These are phyloP conservation scores for Scytalopus superciliaris DNA, from an alignment of 2,113 vertebrate species.

Conservation along the genomic window DNA sequence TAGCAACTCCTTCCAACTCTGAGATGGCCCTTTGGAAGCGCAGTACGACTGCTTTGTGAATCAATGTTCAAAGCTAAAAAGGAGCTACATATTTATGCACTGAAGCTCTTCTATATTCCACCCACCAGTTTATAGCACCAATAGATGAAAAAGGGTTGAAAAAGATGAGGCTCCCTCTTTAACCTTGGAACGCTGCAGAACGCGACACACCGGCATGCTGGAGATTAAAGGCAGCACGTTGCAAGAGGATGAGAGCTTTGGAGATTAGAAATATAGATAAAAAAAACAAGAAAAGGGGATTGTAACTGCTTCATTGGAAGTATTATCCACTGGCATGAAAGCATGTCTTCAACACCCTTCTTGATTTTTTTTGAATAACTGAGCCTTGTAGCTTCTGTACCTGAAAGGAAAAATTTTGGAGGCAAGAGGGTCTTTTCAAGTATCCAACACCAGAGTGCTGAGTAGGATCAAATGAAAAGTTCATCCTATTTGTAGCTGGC, in stretches of 20 bases:
- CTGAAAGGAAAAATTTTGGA: conserved; percentile 7
- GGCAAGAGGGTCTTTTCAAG: neutral
- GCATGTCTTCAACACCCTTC: conserved; percentile 10
- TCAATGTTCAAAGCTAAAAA: conserved; percentile 23
- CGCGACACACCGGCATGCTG: neutral
- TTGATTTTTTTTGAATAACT: neutral
- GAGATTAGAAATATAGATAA: conserved; percentile 39
- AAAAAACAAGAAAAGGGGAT: conserved; percentile 1
- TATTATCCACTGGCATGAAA: conserved; percentile 37
- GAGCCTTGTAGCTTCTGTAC: neutral
- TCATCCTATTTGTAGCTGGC: neutral
- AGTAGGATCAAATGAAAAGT: neutral
- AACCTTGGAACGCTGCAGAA: neutral
- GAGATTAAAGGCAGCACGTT: conserved; percentile 45
- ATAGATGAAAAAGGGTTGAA: conserved; percentile 47
- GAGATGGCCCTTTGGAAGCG: conserved; percentile 9
- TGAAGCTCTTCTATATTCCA: conserved; percentile 39
- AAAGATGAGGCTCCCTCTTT: conserved; percentile 42
- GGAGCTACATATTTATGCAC: neutral
- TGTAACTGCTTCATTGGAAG: conserved; percentile 21
- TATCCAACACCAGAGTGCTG: neutral
- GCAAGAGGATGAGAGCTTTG: conserved; percentile 40
- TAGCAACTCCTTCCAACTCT: neutral
- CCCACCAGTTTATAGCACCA: conserved; percentile 55
- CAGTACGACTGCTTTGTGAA: conserved; percentile 42